Evolutionary conservation across 2,797 vertebrate species (phyloP).

Genomic region (Centroberyx gerrardi): DNA sequence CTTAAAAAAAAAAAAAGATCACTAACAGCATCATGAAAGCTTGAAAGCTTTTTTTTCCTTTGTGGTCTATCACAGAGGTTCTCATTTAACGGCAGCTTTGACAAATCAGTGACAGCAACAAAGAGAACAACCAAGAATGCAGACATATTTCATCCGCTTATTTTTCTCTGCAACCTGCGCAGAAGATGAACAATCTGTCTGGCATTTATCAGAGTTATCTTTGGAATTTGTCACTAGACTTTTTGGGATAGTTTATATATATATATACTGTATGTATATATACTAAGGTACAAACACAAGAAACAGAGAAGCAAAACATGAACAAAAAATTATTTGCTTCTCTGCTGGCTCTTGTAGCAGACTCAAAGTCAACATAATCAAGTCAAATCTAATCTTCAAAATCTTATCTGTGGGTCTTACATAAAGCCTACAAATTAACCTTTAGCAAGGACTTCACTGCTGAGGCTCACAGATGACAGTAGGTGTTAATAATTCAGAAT

Average conservation of each 20-base stretch:
- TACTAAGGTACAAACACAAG: not conserved
- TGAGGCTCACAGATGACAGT: not conserved
- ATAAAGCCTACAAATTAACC: constrained; percentile 2
- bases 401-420: not conserved
- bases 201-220: constrained; percentile 47
- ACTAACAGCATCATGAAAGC: constrained; percentile 48
- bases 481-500: not conserved
- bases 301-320: not conserved
- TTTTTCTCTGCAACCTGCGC: constrained; percentile 4
- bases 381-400: constrained; percentile 1
- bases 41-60: constrained; percentile 61
- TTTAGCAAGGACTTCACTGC: not conserved
- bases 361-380: constrained; percentile 16
- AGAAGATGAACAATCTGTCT: constrained; percentile 27
- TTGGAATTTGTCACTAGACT: constrained; percentile 36
- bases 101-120: constrained; percentile 30
- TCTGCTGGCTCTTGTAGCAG: not conserved
- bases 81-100: constrained; percentile 38
- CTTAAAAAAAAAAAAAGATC: constrained; percentile 43
- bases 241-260: constrained; percentile 19
- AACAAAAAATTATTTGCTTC: not conserved
- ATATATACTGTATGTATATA: not conserved
- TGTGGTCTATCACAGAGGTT: constrained; percentile 35
- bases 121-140: constrained; percentile 16
- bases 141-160: constrained; percentile 2